Evolutionary conservation across 2,888 invertebrate genomes (phyloP), one percentile per base, ranked within the genome.

Genomic region (Leptopilina syphax): DNA sequence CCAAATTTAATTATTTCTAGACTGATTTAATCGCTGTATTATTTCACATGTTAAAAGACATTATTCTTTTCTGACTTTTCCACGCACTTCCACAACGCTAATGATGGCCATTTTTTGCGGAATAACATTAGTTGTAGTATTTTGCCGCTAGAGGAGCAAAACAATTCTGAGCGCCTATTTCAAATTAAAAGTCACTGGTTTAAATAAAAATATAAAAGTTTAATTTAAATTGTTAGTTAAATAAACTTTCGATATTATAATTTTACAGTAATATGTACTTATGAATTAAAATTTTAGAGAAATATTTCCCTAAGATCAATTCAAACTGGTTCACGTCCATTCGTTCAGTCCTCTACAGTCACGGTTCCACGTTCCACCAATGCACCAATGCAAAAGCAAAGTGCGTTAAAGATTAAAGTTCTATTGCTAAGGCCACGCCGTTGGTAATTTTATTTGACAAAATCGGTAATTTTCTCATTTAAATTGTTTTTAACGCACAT

Each of bases 31-130:
- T 57, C 8, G n/a, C 10, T 54, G 12, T 34, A 57, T 34, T 57
- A 34, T 73, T 73, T 41, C 10, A 57, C 13, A 34, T 34, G 44
- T n/a, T 34, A 73, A 73, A 73, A 73, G 24, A 57, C 73, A 73
- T 73, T 73, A 73, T 73, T 57, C 34, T 73, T 13, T 27, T 57
- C 57, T n/a, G n/a, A 73, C 34, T 73, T 13, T 27, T 57, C 57
- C 34, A 34, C 13, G 54, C 57, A 57, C 54, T 3, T 34, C 54
- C n/a, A 73, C 18, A 73, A 73, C 34, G 73, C 73, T 57, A 57
- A n/a, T 57, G 27, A 34, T 9, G 34, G 73, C 73, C 73, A 73
- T 73, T 57, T 70, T 73, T 73, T 73, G 57, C 57, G 34, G 57
- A 73, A 34, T 34, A 34, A 73, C 54, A 34, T 27, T 57, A 18